Percentiles rank a stretch among this genome's conserved stretches.
phyloP scores from a whole-genome alignment of 1,140 invertebrate species.

The Drosophila equinoxialis region DNA sequence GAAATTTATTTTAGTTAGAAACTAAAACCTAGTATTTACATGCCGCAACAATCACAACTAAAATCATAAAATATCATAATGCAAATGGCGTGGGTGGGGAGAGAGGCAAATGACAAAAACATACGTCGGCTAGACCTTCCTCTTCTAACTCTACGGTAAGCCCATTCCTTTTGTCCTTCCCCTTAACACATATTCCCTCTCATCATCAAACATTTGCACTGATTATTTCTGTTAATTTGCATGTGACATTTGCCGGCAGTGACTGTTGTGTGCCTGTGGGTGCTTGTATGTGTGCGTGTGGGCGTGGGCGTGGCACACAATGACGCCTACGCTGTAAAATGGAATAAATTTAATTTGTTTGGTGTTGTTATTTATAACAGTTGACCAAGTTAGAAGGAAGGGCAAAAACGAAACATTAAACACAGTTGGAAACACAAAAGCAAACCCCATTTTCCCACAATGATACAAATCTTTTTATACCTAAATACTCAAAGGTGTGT shows the following conservation, averaged over 20 bases:
- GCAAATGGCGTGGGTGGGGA: not conserved
- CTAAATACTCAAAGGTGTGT: too few relatives aligned
- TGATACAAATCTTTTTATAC: too few relatives aligned
- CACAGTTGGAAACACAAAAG: not conserved
- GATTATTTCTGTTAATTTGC: conserved; percentile 12
- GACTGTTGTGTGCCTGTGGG: not conserved
- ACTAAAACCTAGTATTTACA: conserved; percentile 4
- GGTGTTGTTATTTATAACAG: conserved; percentile 9
- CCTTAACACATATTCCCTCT: not conserved
- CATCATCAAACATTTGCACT: not conserved
- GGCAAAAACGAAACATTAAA: not conserved
- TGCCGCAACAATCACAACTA: not conserved
- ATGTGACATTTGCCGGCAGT: conserved; percentile 2
- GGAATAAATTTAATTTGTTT: conserved; percentile 9
- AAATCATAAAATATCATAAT: not conserved
- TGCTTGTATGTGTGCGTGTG: too few relatives aligned
- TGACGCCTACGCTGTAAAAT: conserved; percentile 5
- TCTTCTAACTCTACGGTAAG: not conserved
- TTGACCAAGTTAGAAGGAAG: not conserved
- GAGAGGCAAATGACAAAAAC: not conserved
- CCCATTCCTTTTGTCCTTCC: not conserved
- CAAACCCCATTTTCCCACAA: not conserved
- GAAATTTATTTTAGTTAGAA: not conserved
- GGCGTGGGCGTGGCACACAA: not conserved
- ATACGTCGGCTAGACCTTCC: not conserved